These are phyloP conservation scores for Eulemur rubriventer DNA, from an alignment of 2,797 vertebrate genomes.

Conservation along the genomic window DNA sequence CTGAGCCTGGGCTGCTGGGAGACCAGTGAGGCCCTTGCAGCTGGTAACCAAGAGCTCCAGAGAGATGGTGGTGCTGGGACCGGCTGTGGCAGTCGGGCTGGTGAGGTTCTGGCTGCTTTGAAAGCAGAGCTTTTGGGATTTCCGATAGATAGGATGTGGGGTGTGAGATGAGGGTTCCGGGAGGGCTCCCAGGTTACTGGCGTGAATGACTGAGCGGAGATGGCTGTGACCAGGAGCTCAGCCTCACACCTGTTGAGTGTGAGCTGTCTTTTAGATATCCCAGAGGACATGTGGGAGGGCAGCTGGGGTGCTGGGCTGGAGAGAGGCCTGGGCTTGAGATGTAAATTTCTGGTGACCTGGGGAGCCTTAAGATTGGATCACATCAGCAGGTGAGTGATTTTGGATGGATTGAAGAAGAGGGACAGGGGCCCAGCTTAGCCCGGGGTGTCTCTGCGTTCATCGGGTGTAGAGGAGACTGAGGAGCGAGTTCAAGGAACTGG, in stretches of 20 bases:
- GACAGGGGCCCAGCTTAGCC: too few species aligned
- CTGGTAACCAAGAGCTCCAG: not conserved
- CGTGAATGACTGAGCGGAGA: not conserved
- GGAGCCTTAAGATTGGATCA: too few species aligned
- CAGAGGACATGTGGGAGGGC: not conserved
- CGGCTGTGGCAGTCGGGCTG: too few species aligned
- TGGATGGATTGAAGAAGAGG: not conserved
- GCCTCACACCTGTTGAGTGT: not conserved
- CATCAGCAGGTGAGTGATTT: not conserved
- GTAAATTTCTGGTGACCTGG: not conserved
- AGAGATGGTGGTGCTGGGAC: not conserved
- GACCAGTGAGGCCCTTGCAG: not conserved
- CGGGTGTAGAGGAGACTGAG: not conserved
- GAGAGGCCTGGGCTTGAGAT: not conserved
- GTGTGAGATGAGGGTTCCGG: not conserved
- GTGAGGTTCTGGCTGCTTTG: not conserved
- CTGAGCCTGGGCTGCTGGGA: not conserved
- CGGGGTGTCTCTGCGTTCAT: not conserved
- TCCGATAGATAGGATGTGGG: not conserved
- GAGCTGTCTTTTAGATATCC: not conserved
- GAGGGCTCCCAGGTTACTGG: not conserved
- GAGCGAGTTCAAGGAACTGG: not conserved
- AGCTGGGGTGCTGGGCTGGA: not conserved
- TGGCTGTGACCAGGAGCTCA: not conserved
- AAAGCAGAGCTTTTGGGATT: not conserved